Base-by-base conservation (phyloP, 2,888 invertebrate genomes). In the Metacarcinus magister region DNA sequence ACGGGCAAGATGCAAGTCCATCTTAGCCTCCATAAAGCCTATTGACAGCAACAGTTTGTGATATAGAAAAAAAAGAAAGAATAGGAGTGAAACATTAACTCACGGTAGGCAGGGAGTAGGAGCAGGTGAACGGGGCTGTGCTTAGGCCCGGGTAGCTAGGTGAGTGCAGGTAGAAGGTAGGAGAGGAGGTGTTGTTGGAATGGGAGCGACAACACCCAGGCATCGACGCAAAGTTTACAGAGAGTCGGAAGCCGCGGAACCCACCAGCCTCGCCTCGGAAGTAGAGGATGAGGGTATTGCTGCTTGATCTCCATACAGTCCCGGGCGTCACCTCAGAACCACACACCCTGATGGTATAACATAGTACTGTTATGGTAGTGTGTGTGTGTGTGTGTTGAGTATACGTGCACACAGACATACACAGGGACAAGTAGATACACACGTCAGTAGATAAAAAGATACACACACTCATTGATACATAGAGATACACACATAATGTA, bases 231-330 rank as follows among this genome's bases (percentile, higher is more conserved):
- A 97, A 97, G 60, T 60, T 60, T 10, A 97, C 93, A 19, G 87
- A 43, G 8, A 95, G 96, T 92, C 96, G 94, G 95, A 97, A 97
- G 0, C 97, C 97, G 5, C 96, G 48, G 48, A 93, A 94, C 0
- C 97, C 96, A 0, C 97, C 97, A 43, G 89, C 87, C 16, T 95
- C 95, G 0, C 96, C 96, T 87, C 96, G 96, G 95, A 97, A 96
- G 95, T 95, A 96, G 0, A 97, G 94, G 67, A 96, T 96, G 95
- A 97, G 95, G 67, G 94, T 95, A 48, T 32, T 95, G 32, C 60
- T 54, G 7, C n/a, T 23, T 13, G 96, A 82, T 5, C 39, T 32
- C 96, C 93, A 97, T 23, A 46, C 43, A 0, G 95, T 96, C 23
- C 97, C 97, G 0, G 46, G 94, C 4, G 87, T 48, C 7, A 96